These are phyloP conservation scores for Orchesella flavescens DNA, from an alignment of 2,888 invertebrate species.

Conservation along the genomic window DNA sequence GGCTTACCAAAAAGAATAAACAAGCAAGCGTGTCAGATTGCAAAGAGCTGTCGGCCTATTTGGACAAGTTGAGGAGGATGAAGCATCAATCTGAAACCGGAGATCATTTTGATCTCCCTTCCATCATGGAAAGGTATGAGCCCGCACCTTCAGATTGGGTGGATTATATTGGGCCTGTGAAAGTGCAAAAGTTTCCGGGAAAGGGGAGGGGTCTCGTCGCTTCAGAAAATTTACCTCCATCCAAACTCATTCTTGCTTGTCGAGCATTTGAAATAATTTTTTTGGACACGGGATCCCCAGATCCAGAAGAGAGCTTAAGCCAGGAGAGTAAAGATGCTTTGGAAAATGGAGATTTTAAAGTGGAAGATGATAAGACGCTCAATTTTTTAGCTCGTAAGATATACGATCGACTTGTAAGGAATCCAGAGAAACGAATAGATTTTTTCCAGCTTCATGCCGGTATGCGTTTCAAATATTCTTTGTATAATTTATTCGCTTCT, in stretches of 20 bases:
- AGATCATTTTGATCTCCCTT: slow-evolving; percentile 40
- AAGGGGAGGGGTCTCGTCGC: slow-evolving; percentile 64
- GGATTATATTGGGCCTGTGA: slow-evolving; percentile 57
- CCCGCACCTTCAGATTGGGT: slow-evolving; percentile 49
- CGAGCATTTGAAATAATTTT: slow-evolving; percentile 64
- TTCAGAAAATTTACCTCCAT: slow-evolving; percentile 47
- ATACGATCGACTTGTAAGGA: slow-evolving; percentile 39
- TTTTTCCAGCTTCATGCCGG: slow-evolving; percentile 60
- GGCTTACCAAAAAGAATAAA: neutral
- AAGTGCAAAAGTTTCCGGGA: slow-evolving; percentile 49
- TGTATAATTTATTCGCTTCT: neutral
- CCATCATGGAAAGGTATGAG: slow-evolving; percentile 37
- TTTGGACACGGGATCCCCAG: slow-evolving; percentile 16
- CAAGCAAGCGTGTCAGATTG: neutral
- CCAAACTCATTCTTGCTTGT: slow-evolving; percentile 46
- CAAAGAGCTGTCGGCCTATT: slow-evolving; percentile 41
- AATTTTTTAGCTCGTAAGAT: slow-evolving; percentile 57
- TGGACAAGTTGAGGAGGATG: slow-evolving; percentile 52
- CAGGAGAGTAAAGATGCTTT: slow-evolving; percentile 33
- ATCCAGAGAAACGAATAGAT: slow-evolving; percentile 37
- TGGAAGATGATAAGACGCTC: slow-evolving; percentile 45
- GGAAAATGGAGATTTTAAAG: slow-evolving; percentile 13
- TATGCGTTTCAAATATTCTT: slow-evolving; percentile 7
- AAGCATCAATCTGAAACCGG: slow-evolving; percentile 50
- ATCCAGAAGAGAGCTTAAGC: slow-evolving; percentile 27